Conservation (phyloP, 2,797 vertebrate genomes). For the Lepilemur ruficaudatus region DNA sequence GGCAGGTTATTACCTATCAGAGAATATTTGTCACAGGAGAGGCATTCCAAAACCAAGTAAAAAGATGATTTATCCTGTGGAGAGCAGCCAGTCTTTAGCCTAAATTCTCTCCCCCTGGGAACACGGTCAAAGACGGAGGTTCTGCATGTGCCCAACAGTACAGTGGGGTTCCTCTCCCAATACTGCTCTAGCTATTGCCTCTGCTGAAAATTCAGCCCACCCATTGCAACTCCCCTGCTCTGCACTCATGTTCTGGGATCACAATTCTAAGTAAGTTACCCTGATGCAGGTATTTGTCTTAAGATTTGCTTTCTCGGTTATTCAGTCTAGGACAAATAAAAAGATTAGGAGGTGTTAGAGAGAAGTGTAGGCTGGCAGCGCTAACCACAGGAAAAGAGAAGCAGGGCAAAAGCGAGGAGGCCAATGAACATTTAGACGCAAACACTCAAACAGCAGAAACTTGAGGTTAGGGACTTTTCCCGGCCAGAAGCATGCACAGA, state of each 20-base stretch:
- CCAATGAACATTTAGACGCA: too few relatives aligned
- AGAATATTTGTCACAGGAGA: not conserved
- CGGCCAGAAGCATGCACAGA: too few relatives aligned
- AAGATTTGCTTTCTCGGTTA: not conserved
- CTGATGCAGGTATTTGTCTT: not conserved
- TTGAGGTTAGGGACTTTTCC: too few relatives aligned
- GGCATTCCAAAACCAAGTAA: not conserved
- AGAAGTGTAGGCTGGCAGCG: too few relatives aligned
- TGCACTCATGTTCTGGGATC: not conserved
- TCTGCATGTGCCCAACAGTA: not conserved
- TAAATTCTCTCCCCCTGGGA: not conserved
- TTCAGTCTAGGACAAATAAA: not conserved
- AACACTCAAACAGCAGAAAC: too few relatives aligned
- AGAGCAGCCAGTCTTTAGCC: not conserved
- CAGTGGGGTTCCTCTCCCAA: fast-evolving
- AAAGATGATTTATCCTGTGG: not conserved
- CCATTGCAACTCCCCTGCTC: not conserved
- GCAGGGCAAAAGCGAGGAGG: too few relatives aligned
- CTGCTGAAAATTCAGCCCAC: not conserved
- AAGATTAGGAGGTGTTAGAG: not conserved
- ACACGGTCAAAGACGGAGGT: too few relatives aligned
- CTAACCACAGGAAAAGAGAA: too few relatives aligned
- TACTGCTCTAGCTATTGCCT: too few relatives aligned
- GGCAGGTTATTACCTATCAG: not conserved
- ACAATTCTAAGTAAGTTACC: not conserved